Conservation (phyloP, 92 coral and sea anemone genomes). For the Porites rus region DNA sequence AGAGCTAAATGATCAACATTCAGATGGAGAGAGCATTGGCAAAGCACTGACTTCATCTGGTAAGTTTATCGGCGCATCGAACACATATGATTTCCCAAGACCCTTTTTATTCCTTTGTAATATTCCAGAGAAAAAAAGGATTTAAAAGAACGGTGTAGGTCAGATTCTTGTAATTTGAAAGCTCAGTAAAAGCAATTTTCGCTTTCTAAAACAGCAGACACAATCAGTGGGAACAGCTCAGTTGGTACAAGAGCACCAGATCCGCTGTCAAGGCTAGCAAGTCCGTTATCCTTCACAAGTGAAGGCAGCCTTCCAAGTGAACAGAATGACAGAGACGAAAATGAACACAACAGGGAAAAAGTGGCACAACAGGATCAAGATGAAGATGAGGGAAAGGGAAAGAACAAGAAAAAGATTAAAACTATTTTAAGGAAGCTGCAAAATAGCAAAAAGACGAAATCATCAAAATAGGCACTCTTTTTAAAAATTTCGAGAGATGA, state of each 20-base stretch:
- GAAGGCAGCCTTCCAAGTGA: constrained; percentile 52
- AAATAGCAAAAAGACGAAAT: constrained; percentile 44
- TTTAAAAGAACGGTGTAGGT: too few relatives aligned
- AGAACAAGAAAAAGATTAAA: constrained; percentile 72
- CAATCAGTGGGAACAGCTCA: constrained; percentile 19
- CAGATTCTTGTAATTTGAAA: too few relatives aligned
- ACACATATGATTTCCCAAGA: too few relatives aligned
- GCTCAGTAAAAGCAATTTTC: not conserved
- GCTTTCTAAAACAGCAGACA: constrained; percentile 8
- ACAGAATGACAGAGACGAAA: constrained; percentile 19
- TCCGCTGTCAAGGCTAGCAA: constrained; percentile 31
- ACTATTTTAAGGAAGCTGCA: constrained; percentile 77
- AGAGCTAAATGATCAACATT: constrained; percentile 27
- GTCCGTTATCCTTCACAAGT: constrained; percentile 67
- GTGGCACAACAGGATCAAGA: constrained; percentile 36
- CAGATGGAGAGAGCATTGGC: constrained; percentile 11
- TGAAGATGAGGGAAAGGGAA: constrained; percentile 48
- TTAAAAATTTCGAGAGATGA: not conserved
- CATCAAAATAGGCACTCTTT: constrained; percentile 12
- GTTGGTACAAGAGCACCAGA: constrained; percentile 12
- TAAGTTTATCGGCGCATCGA: not conserved
- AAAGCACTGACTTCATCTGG: constrained; percentile 14
- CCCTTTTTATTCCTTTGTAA: too few relatives aligned
- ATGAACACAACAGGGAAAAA: constrained; percentile 39
- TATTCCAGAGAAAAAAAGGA: too few relatives aligned